phyloP scores from a whole-genome alignment of 23 tunicate species.

The Styela clava region DNA sequence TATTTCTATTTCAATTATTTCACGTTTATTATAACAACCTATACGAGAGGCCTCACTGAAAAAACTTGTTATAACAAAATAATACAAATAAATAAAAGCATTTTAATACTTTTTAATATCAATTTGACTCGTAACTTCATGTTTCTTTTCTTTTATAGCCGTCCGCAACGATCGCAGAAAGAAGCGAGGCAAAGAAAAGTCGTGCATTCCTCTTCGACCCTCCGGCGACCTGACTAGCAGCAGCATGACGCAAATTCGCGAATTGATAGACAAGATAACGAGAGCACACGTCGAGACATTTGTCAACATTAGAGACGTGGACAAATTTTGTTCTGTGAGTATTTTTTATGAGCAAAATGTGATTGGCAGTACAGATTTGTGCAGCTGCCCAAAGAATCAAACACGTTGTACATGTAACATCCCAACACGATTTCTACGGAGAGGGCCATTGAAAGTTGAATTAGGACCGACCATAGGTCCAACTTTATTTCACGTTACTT shows the following conservation, averaged over 20 bases:
- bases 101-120: no score
- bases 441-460: background rate
- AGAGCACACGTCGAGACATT: constrained; percentile 43
- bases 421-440: background rate
- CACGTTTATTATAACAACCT: no score
- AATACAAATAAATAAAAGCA: no score
- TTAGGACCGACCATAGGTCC: no score
- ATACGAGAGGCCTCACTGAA: no score
- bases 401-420: background rate
- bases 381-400: background rate
- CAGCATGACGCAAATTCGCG: constrained; percentile 15
- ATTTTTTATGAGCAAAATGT: background rate
- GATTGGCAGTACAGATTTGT: background rate
- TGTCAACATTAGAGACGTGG: constrained; percentile 40
- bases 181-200: constrained; percentile 63
- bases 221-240: constrained; percentile 9
- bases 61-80: no score
- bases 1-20: no score
- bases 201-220: constrained; percentile 19
- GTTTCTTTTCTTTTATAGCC: constrained; percentile 19
- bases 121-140: no score
- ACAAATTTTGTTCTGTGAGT: constrained; percentile 41
- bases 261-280: constrained; percentile 35
- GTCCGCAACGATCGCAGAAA: constrained; percentile 55
- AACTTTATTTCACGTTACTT: no score